A percentile compares a stretch with the other conserved stretches of the same genome.
These are phyloP conservation scores for Callaeas wilsoni DNA, from an alignment of 2,113 vertebrate species.

Conservation along the genomic window DNA sequence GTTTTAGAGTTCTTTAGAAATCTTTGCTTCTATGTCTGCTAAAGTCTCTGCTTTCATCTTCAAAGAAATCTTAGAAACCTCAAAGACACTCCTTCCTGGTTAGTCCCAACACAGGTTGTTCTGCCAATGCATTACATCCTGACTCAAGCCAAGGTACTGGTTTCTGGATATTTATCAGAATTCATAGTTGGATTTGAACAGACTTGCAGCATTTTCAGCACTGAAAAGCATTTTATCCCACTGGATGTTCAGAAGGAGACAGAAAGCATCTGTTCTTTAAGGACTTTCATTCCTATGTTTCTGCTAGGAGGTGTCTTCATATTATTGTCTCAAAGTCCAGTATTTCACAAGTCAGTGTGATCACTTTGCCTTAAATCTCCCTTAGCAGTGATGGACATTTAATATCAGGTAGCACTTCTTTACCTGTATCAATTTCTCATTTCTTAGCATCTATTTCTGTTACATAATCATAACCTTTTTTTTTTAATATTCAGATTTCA, in stretches of 20 bases:
- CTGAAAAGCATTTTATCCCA: neutral
- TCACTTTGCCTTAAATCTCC: neutral
- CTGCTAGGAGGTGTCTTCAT: neutral
- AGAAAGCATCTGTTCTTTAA: neutral
- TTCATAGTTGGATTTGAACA: neutral
- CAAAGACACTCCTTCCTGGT: neutral
- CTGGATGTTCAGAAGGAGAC: neutral
- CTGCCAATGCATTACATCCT: neutral
- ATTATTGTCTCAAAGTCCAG: neutral
- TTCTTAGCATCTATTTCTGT: neutral
- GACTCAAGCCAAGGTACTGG: neutral
- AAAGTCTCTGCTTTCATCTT: neutral
- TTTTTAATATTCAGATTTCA: neutral
- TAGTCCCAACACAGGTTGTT: neutral
- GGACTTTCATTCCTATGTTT: neutral
- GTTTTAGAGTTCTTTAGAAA: neutral
- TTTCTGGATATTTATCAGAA: neutral
- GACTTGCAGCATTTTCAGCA: neutral
- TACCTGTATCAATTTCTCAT: neutral
- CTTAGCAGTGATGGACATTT: neutral
- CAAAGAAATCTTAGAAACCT: neutral
- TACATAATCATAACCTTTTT: neutral
- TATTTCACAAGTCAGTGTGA: neutral
- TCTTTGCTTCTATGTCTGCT: neutral
- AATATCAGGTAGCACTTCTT: neutral